Percentiles rank a stretch among this genome's conserved stretches.
phyloP scores from a whole-genome alignment of 1,140 invertebrate genomes.

The Procambarus virginalis region DNA sequence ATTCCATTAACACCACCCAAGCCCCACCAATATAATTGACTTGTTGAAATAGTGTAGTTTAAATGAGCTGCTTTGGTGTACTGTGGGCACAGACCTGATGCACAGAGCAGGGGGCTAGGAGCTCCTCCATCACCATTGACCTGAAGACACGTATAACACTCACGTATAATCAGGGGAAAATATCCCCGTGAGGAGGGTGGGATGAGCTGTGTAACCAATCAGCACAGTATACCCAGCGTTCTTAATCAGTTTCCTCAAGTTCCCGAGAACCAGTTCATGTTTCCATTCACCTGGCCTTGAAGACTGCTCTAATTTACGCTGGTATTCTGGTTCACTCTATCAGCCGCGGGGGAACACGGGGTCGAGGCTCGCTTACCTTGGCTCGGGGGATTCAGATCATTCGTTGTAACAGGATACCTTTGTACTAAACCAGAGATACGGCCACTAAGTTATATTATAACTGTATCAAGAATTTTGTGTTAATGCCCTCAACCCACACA shows the following conservation, averaged over 20 bases:
- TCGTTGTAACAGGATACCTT: conserved; percentile 16
- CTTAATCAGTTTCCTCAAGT: neutral
- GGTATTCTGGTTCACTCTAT: neutral
- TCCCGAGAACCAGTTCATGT: conserved; percentile 28
- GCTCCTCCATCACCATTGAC: too few relatives aligned
- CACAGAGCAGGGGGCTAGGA: too few relatives aligned
- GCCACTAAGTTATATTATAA: conserved; percentile 20
- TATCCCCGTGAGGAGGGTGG: neutral
- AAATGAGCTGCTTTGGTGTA: too few relatives aligned
- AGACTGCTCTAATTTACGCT: conserved; percentile 33
- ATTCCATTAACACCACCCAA: too few relatives aligned
- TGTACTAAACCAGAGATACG: conserved; percentile 5
- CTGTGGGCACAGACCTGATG: too few relatives aligned
- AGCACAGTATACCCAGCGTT: neutral
- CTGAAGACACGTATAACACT: neutral
- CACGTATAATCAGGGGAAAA: neutral
- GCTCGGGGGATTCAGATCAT: conserved; percentile 34
- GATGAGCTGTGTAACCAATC: neutral
- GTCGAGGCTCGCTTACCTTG: conserved; percentile 15
- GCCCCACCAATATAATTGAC: too few relatives aligned
- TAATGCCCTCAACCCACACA: neutral
- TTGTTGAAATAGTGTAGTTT: too few relatives aligned
- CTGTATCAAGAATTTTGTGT: conserved; percentile 33
- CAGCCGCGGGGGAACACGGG: neutral
- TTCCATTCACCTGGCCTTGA: conserved; percentile 58